Base-by-base conservation (phyloP, 2,888 invertebrate genomes). In the Ornithoptera priamus region DNA sequence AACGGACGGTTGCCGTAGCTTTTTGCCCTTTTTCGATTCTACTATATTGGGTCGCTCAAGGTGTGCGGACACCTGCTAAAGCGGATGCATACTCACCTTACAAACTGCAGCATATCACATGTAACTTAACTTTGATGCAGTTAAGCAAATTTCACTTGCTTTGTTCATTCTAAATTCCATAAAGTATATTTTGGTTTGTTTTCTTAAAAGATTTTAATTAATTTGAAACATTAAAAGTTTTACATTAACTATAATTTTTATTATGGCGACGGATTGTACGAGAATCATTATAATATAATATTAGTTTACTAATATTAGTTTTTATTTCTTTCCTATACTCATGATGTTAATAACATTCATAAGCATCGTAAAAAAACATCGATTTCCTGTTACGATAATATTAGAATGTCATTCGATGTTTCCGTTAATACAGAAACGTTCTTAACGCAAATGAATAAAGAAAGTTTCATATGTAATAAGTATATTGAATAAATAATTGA, bases 51-150 rank as follows among this genome's bases (percentile, higher is more conserved):
- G 68, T 67, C 46, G 67, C 64, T 65, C 64, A 67, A 71, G 70
- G 67, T 71, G 70, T 61, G 39, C 67, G 36, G 30, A 71, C 70
- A 71, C 67, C 70, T 71, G 67, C 65, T 60, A 39, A 58, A 57
- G 36, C 67, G 64, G 67, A 71, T 68, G 61, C 64, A 67, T n/a
- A 42, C 56, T 65, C 22, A 30, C 60, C 36, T 36, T 62, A 57
- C 50, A 5, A 42, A 67, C 63, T 56, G 67, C 53, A 66, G 57
- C 57, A 39, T 6, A 56, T 24, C n/a, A 39, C 42, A 30, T 17
- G 2, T 7, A 39, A 10, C 46, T 57, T 15, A 30, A 50, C 6
- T 50, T 50, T 42, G 12, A 17, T 18, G 22, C 22, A 22, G 59
- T 24, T 68, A 20, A 50, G 12, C 30, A 36, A 8, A 53, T 15